phyloP scores from a whole-genome alignment of 2,113 vertebrate species.

The Albula glossodonta region DNA sequence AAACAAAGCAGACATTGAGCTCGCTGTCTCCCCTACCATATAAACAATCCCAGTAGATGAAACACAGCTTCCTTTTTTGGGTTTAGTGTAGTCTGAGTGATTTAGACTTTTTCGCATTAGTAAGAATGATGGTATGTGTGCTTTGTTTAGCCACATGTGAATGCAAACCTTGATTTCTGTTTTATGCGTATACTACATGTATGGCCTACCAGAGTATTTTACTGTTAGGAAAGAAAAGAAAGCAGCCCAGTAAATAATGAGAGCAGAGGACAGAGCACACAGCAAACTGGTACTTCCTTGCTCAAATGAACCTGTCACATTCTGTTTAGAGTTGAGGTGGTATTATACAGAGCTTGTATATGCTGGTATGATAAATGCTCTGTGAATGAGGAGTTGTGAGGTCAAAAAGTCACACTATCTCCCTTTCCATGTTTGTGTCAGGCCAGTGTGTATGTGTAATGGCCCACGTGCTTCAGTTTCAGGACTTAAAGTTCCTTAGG shows the following conservation, averaged over 20 bases:
- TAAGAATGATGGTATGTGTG: background rate
- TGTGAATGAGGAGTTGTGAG: background rate
- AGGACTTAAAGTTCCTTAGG: background rate
- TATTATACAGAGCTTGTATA: background rate
- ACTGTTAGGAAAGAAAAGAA: background rate
- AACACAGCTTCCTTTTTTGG: conserved; percentile 20
- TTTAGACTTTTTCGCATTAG: background rate
- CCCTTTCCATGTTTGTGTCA: background rate
- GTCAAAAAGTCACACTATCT: background rate
- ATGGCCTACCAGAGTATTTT: background rate
- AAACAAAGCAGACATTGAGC: conserved; percentile 1
- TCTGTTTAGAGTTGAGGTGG: background rate
- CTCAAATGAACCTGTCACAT: background rate
- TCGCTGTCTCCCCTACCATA: background rate
- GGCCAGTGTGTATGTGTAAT: background rate
- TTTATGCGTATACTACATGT: background rate
- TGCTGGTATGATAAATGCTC: background rate
- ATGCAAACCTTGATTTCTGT: background rate
- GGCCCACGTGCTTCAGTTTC: background rate
- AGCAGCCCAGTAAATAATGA: no score
- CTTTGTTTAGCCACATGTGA: background rate
- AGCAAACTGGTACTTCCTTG: background rate
- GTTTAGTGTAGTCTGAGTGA: background rate
- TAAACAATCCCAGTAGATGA: conserved; percentile 21
- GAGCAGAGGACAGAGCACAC: background rate